Evolutionary conservation across 2,888 invertebrate species (phyloP), one percentile per base, ranked within the genome.

Genomic region (Margaritifera margaritifera): DNA sequence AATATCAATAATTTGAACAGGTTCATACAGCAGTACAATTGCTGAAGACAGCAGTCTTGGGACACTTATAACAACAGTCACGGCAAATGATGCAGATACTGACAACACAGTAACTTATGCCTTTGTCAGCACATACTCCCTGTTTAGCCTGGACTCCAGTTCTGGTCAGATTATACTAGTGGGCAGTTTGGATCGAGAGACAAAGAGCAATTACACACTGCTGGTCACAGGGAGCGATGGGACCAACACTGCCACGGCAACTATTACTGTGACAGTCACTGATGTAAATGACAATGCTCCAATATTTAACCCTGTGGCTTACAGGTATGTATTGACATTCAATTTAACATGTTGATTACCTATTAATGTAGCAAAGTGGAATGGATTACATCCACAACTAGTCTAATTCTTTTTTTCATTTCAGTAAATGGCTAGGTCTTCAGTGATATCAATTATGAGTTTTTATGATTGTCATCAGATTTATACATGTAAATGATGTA

Each of bases 241-340:
- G 6, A 65, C 71, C 15, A 74, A 64, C 19, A 50, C 71, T n/a
- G 75, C 66, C 6, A 80, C 80, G 2, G 79, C 84, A 8, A 80
- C 78, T 5, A 80, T 88, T 19, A 69, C 57, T 8, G 27, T 88
- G 11, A 80, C 80, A 1, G 81, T 88, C 8, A 75, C 75, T 2
- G 88, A 88, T 65, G 81, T 78, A 24, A 88, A 88, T 71, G 88
- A 88, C 52, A 72, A 77, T 57, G 56, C 69, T 19, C 75, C 78
- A 24, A 55, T 70, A 22, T 73, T 74, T 54, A 68, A 62, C 24
- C 71, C 78, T 24, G 65, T 51, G 11, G 61, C 76, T 51, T 79
- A 79, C 66, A 79, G 78, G 76, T 77, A 62, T 25, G 6, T 56
- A 20, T 57, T 50, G 20, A 50, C 8, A 19, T 42, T 0, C 1